Evolutionary conservation across 1,140 invertebrate genomes (phyloP).

Genomic region (Anastatus disparis): DNA sequence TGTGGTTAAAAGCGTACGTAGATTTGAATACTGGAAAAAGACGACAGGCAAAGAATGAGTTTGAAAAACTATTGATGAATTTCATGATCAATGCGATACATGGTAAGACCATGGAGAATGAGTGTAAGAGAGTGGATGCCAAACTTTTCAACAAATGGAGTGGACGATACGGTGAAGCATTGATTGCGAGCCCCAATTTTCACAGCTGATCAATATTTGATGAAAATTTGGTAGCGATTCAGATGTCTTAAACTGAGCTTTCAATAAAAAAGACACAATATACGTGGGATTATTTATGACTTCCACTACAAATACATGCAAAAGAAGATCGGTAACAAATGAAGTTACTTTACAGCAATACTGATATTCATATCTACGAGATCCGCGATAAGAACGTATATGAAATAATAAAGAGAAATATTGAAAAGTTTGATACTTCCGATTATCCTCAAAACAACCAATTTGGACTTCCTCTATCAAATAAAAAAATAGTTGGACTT

Average conservation of each 20-base stretch:
- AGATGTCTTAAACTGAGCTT: constrained; percentile 40
- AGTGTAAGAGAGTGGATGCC: constrained; percentile 54
- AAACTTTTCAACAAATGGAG: constrained; percentile 50
- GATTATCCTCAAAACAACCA: not conserved
- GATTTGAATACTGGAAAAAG: constrained; percentile 56
- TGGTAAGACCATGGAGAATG: no score
- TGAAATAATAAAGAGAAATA: not conserved
- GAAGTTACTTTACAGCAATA: constrained; percentile 2
- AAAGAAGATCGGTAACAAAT: not conserved
- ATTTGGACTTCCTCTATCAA: not conserved
- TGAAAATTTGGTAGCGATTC: constrained; percentile 44
- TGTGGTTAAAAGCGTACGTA: constrained; percentile 60
- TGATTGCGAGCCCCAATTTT: no score
- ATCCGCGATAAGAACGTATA: not conserved
- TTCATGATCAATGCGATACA: constrained; percentile 61
- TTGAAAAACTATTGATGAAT: constrained; percentile 64
- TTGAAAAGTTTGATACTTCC: not conserved
- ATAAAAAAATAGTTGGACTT: not conserved
- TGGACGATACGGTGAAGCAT: constrained; percentile 42
- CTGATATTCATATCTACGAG: constrained; percentile 3
- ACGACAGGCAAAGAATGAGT: constrained; percentile 52
- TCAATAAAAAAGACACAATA: constrained; percentile 48
- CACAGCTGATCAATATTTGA: constrained; percentile 48
- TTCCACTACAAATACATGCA: not conserved
- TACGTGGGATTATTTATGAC: constrained; percentile 47